Base-by-base conservation (phyloP, 2,113 vertebrate genomes). In the Sorex fumeus region DNA sequence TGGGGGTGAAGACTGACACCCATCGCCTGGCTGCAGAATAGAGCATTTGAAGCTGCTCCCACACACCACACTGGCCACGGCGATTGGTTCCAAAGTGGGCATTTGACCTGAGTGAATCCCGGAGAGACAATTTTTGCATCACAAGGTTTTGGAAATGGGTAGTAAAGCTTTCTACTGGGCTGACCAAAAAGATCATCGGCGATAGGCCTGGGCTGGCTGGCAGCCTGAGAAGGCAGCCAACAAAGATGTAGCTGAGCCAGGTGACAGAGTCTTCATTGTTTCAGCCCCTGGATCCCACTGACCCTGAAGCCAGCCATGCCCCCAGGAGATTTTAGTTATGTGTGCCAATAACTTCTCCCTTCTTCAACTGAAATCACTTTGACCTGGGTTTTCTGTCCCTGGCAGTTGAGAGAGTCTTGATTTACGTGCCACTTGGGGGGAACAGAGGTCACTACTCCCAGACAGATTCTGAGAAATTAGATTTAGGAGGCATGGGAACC, bases 221-320 rank as follows among this genome's bases (percentile, higher is more conserved):
- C 71, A 40, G 66, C 71, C 47, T 50, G 47, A 93, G 43, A 71
- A 66, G 27, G 53, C 64, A 93, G 19, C 69, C 76, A 88, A 23
- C 62, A 71, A 75, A 84, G 62, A 43, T n/a, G 66, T 50, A 88
- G 57, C 50, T 83, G n/a, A 82, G 53, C 70, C 66, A 18, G 6
- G 79, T 12, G 23, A 87, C 81, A 74, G 43, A 69, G 11, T 43
- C 43, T 92, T 72, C 16, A 72, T 60, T 88, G 79, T 71, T 66
- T 89, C 76, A 93, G 43, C 66, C 78, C 64, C 95, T 93, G 90
- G 93, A 91, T 91, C 47, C 66, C 2, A 15, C 10, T 79, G 95
- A 81, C 71, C 75, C 67, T 82, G 82, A 96, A 94, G 75, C 34
- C 8, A 81, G 74, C 0, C 4, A 40, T 81, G 69, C 91, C 64